phyloP scores from a whole-genome alignment of 2,888 invertebrate genomes.

The Molorchus minor region DNA sequence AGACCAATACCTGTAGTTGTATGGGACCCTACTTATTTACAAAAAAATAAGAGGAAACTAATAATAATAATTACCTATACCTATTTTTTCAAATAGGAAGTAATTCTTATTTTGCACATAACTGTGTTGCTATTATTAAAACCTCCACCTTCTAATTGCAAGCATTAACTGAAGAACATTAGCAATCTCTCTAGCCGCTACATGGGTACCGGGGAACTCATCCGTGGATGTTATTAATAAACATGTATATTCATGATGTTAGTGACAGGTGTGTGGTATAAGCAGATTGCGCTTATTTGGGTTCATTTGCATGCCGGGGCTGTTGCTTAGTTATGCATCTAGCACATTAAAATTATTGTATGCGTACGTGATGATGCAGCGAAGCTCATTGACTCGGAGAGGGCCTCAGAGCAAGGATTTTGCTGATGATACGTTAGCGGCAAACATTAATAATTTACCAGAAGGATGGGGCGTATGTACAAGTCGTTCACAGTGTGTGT shows the following conservation, averaged over 20 bases:
- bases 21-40: too few relatives aligned
- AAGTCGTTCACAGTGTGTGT: too few relatives aligned
- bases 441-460: too few relatives aligned
- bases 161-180: conserved; percentile 7
- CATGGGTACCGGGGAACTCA: not conserved
- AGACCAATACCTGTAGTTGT: too few relatives aligned
- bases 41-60: too few relatives aligned
- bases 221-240: conserved; percentile 13
- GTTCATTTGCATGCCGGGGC: conserved; percentile 14
- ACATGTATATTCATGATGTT: conserved; percentile 22
- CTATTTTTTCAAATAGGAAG: too few relatives aligned
- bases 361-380: conserved; percentile 1
- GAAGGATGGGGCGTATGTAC: too few relatives aligned
- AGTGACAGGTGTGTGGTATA: conserved; percentile 20
- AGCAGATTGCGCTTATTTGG: conserved; percentile 21
- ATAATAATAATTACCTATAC: too few relatives aligned
- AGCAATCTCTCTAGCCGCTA: conserved; percentile 1
- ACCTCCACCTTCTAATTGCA: conserved; percentile 16
- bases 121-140: too few relatives aligned
- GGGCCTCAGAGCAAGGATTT: not conserved
- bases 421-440: too few relatives aligned
- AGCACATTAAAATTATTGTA: conserved; percentile 11
- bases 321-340: conserved; percentile 15
- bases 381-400: conserved; percentile 1
- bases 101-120: too few relatives aligned